Evolutionary conservation across 2,797 vertebrate genomes (phyloP).

Genomic region (Danio choprae): DNA sequence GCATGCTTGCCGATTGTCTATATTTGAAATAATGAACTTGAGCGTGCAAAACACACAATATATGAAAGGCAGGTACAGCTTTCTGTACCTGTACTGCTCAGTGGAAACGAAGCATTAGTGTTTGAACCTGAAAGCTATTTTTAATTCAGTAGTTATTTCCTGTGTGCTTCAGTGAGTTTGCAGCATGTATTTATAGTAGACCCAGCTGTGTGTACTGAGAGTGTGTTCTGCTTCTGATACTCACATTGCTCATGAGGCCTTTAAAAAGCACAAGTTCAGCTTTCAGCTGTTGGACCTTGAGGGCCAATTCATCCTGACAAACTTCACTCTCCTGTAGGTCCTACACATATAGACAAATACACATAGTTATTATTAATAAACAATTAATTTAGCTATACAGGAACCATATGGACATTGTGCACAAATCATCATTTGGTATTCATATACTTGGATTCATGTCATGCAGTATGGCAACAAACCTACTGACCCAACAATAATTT

Average conservation of each 20-base stretch:
- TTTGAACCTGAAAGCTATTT: neutral
- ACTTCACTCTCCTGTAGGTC: constrained; percentile 95
- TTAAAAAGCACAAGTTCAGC: constrained; percentile 97
- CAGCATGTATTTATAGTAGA: neutral
- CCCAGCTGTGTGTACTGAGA: neutral
- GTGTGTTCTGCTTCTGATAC: constrained; percentile 58
- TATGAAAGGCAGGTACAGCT: too few species aligned
- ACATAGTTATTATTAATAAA: constrained; percentile 1
- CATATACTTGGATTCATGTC: neutral
- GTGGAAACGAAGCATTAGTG: too few species aligned
- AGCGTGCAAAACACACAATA: too few species aligned
- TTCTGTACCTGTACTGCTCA: too few species aligned
- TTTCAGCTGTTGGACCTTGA: constrained; percentile 94
- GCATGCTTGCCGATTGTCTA: too few species aligned
- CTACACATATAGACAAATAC: constrained; percentile 69
- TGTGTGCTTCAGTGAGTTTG: neutral
- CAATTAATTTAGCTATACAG: neutral
- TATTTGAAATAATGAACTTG: too few species aligned
- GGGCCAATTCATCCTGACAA: constrained; percentile 93
- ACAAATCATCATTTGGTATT: neutral
- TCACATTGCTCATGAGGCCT: constrained; percentile 98
- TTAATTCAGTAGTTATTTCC: neutral
- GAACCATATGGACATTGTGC: neutral
- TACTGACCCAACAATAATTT: neutral
- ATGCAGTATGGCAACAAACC: neutral